A percentile compares a stretch with the other conserved stretches of the same genome.
Conservation (phyloP, 2,888 invertebrate species). For the Rhimphoctona megacephalus region DNA sequence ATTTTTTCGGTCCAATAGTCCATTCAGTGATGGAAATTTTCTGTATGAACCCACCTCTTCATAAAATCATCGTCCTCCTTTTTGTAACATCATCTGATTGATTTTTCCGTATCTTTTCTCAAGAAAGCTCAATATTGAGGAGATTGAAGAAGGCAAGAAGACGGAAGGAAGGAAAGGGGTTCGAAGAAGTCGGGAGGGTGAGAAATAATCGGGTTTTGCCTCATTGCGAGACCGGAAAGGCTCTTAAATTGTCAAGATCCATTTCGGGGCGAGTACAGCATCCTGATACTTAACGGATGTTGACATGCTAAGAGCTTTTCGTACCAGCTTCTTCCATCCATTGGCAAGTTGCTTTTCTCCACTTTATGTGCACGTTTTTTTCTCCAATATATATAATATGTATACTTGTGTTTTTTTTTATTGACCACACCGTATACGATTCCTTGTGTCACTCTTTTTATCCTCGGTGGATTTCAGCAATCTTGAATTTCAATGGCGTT, state of each 20-base stretch:
- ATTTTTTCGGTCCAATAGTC: background rate
- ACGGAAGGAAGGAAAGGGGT: background rate
- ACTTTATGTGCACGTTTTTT: constrained; percentile 21
- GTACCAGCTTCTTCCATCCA: constrained; percentile 69
- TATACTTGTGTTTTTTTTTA: constrained; percentile 19
- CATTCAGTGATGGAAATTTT: background rate
- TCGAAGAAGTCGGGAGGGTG: constrained; percentile 45
- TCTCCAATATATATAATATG: constrained; percentile 1
- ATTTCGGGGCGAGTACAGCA: constrained; percentile 73
- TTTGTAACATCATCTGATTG: background rate
- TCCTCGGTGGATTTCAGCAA: background rate
- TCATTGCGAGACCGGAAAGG: constrained; percentile 76
- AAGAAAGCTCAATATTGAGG: background rate
- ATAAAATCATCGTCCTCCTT: background rate
- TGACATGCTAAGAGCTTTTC: constrained; percentile 82
- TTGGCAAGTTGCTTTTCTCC: constrained; percentile 50
- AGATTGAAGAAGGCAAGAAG: background rate
- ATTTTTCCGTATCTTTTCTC: background rate
- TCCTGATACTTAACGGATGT: constrained; percentile 76
- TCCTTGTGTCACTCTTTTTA: background rate
- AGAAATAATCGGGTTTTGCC: constrained; percentile 80
- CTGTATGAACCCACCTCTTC: background rate
- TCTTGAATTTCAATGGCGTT: background rate
- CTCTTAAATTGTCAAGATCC: constrained; percentile 82
- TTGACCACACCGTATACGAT: background rate